Conservation (phyloP, 2,888 invertebrate species). For the Mythimna vitellina region DNA sequence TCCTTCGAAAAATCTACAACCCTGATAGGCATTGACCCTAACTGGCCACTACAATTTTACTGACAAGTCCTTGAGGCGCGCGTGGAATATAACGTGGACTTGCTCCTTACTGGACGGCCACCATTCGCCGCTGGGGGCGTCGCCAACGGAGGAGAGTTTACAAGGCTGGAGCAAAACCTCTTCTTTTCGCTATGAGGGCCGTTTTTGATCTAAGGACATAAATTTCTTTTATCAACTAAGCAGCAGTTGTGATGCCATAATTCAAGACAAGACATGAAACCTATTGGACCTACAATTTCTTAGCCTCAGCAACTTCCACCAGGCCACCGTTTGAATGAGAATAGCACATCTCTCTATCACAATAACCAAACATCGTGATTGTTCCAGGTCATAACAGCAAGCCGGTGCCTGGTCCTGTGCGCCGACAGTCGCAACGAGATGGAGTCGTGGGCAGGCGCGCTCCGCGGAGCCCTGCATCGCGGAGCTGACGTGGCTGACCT, state of each 20-base stretch:
- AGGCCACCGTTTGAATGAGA: neutral
- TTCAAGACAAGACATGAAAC: neutral
- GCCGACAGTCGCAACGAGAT: constrained; percentile 96
- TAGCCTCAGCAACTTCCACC: neutral
- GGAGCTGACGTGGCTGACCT: constrained; percentile 89
- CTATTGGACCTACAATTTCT: neutral
- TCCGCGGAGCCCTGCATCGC: constrained; percentile 92
- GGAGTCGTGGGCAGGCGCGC: constrained; percentile 97
- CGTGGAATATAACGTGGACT: no score
- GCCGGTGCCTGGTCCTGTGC: constrained; percentile 94
- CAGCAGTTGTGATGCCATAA: neutral
- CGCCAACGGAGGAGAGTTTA: no score
- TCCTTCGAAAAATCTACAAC: no score
- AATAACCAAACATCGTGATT: constrained; percentile 24
- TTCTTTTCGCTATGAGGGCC: neutral
- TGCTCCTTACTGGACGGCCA: no score
- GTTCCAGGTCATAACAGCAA: constrained; percentile 93
- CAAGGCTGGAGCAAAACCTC: neutral
- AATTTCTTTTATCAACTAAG: neutral
- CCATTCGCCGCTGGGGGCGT: no score
- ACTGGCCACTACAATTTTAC: no score
- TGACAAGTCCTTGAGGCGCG: no score
- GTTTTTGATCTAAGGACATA: no score
- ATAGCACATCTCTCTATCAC: no score
- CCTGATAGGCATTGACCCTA: no score